phyloP scores from a whole-genome alignment of 2,797 vertebrate genomes.

The Micromesistius poutassou region DNA sequence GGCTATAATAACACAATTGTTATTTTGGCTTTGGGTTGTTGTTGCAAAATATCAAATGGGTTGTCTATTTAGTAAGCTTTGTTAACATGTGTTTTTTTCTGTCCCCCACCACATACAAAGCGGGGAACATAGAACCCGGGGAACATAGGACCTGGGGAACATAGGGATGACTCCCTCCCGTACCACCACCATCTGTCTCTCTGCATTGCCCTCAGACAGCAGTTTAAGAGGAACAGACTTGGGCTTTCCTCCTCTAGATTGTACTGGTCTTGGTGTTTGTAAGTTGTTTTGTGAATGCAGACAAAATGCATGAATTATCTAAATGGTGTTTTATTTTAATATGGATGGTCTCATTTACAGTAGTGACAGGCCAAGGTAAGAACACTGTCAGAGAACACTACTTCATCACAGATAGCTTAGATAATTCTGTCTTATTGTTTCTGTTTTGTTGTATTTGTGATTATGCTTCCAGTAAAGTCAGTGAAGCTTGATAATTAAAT shows the following conservation, averaged over 20 bases:
- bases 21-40: background rate
- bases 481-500: background rate
- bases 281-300: background rate
- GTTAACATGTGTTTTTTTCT: too few species aligned
- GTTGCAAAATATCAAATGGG: background rate
- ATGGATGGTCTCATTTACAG: background rate
- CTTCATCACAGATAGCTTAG: background rate
- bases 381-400: background rate
- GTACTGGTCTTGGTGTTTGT: background rate
- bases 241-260: background rate
- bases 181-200: background rate
- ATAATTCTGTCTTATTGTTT: background rate
- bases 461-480: background rate
- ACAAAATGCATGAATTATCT: background rate
- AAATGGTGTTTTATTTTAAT: background rate
- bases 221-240: background rate
- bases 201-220: background rate
- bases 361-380: conserved; percentile 5
- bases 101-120: too few species aligned
- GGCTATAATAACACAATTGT: background rate
- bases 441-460: background rate
- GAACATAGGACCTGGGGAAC: too few species aligned
- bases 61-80: background rate
- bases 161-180: too few species aligned
- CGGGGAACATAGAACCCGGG: too few species aligned